Evolutionary conservation across 2,113 vertebrate species (phyloP).

Genomic region (Phasianus colchicus): DNA sequence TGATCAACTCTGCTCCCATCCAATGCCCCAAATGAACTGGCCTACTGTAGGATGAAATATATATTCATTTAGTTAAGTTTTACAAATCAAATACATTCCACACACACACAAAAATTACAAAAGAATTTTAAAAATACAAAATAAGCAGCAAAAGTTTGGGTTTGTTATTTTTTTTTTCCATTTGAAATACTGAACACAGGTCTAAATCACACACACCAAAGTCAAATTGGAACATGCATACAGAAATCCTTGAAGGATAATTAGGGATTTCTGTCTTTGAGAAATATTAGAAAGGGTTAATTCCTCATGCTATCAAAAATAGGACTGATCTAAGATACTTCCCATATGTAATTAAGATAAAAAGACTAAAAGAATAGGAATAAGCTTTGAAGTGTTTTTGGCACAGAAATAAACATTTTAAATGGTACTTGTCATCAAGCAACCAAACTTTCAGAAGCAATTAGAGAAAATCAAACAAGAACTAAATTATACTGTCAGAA

Average conservation of each 20-base stretch:
- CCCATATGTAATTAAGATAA: background rate
- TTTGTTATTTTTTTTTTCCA: background rate
- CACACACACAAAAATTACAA: background rate
- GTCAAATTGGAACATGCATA: background rate
- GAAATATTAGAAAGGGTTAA: background rate
- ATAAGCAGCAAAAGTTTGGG: constrained; percentile 6
- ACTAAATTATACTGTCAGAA: background rate
- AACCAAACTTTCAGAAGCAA: background rate
- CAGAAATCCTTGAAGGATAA: background rate
- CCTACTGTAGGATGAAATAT: background rate
- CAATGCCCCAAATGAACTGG: background rate
- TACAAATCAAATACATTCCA: constrained; percentile 17
- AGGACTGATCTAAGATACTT: background rate
- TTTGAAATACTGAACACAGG: background rate
- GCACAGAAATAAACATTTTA: background rate
- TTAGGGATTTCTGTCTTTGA: background rate
- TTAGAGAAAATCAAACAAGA: background rate
- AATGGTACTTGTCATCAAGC: background rate
- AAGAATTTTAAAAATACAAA: background rate
- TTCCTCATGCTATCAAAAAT: background rate
- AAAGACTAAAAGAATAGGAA: background rate
- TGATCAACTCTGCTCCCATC: background rate
- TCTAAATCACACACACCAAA: background rate
- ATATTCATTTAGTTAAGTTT: background rate
- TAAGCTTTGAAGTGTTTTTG: background rate